A percentile compares a stretch with the other conserved stretches of the same genome.
These are phyloP conservation scores for Notodromas monacha DNA, from an alignment of 2,888 invertebrate species.

Conservation along the genomic window DNA sequence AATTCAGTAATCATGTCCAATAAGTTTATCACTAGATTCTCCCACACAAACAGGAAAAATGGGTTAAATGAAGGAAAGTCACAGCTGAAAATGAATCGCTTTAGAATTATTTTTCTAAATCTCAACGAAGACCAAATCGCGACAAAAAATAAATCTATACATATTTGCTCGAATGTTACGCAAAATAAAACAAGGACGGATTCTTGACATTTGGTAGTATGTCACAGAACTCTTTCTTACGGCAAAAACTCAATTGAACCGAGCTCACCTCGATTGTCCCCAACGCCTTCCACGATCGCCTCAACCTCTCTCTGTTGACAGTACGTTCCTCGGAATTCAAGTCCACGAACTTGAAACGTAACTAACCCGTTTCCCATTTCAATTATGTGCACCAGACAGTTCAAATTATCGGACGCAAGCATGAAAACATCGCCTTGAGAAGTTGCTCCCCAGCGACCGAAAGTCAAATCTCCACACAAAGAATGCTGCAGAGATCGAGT, in stretches of 20 bases:
- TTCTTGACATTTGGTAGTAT: no score
- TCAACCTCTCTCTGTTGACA: conserved; percentile 96
- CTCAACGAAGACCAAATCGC: no score
- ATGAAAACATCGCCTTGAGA: conserved; percentile 94
- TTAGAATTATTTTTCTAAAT: no score
- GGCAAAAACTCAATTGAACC: no score
- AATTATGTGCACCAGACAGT: conserved; percentile 86
- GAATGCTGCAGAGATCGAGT: conserved; percentile 83
- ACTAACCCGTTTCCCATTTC: conserved; percentile 92
- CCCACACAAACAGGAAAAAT: not conserved
- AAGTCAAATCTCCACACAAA: conserved; percentile 58
- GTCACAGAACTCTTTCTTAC: no score
- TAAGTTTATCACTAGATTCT: not conserved
- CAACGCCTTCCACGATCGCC: conserved; percentile 86
- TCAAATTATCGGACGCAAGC: conserved; percentile 83
- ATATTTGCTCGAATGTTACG: no score
- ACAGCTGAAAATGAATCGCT: no score
- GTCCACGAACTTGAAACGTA: conserved; percentile 72
- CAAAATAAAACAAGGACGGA: no score
- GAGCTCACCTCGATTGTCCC: conserved; percentile 54
- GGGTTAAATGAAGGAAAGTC: no score
- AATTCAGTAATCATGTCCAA: not conserved
- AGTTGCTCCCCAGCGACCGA: conserved; percentile 84
- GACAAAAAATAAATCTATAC: no score
- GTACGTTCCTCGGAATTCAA: conserved; percentile 93